phyloP scores from a whole-genome alignment of 2,888 invertebrate species.

The Melanotus villosus region DNA sequence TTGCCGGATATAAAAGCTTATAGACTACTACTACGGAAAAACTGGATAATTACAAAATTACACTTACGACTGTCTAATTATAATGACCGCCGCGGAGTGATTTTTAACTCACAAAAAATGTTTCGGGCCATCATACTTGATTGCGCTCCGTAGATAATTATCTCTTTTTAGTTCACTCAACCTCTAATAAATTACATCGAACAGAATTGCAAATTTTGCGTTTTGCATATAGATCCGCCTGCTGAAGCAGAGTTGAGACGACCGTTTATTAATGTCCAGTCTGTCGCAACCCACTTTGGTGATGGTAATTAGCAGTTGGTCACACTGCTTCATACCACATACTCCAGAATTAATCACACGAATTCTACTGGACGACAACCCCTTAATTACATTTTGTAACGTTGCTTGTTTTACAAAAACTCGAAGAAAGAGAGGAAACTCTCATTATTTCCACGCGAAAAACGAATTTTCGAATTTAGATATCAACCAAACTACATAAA shows the following conservation, averaged over 20 bases:
- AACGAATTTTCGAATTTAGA: background rate
- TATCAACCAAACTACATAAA: too few species aligned
- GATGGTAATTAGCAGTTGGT: conserved; percentile 55
- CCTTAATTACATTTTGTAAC: conserved; percentile 46
- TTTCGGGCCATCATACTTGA: conserved; percentile 25
- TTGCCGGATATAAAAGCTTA: conserved; percentile 4
- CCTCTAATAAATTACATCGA: conserved; percentile 44
- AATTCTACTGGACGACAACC: conserved; percentile 38
- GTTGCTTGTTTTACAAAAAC: conserved; percentile 27
- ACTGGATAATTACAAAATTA: conserved; percentile 14
- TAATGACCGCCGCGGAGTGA: conserved; percentile 1
- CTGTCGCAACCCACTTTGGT: conserved; percentile 54
- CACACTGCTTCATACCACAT: conserved; percentile 47
- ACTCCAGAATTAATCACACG: conserved; percentile 46
- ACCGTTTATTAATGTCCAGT: conserved; percentile 55
- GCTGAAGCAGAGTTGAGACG: conserved; percentile 43
- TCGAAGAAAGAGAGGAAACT: conserved; percentile 19
- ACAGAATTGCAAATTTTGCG: conserved; percentile 47
- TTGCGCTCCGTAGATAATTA: conserved; percentile 41
- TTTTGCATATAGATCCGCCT: conserved; percentile 46
- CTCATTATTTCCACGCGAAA: conserved; percentile 17
- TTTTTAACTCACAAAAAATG: conserved; percentile 21
- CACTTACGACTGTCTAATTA: conserved; percentile 4
- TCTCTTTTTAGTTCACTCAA: conserved; percentile 45
- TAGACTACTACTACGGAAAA: conserved; percentile 1